Percentiles rank a stretch among this genome's conserved stretches.
phyloP scores from a whole-genome alignment of 2,888 invertebrate species.

The Ashinkailepas kermadecensis region DNA sequence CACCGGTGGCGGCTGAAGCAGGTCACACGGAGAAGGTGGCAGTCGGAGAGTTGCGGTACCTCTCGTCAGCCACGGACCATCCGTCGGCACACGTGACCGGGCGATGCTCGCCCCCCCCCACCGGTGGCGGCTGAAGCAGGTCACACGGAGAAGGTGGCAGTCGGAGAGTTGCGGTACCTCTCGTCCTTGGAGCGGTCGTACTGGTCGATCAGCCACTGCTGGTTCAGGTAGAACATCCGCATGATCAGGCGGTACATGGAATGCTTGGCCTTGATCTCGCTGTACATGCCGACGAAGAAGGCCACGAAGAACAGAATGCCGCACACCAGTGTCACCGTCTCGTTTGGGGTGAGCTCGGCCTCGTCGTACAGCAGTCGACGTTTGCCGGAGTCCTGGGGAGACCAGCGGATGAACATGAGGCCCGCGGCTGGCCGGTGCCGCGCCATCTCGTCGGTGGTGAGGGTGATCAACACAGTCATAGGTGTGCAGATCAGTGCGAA shows the following conservation, averaged over 20 bases:
- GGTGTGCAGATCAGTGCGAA: too few relatives aligned
- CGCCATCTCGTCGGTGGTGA: too few relatives aligned
- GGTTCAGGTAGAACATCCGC: conserved; percentile 43
- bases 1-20: too few relatives aligned
- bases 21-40: conserved; percentile 19
- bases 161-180: conserved; percentile 11
- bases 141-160: conserved; percentile 18
- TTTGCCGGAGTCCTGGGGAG: too few relatives aligned
- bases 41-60: not conserved
- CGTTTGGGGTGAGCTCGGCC: conserved; percentile 44
- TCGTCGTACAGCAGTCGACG: conserved; percentile 37
- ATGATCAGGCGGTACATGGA: conserved; percentile 45
- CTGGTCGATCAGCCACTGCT: conserved; percentile 42
- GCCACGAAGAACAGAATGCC: conserved; percentile 50
- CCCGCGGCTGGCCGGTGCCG: too few relatives aligned
- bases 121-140: not conserved
- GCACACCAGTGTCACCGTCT: conserved; percentile 48
- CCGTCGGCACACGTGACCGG: too few relatives aligned
- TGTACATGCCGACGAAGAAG: conserved; percentile 51
- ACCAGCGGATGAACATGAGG: too few relatives aligned
- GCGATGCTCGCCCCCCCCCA: too few relatives aligned
- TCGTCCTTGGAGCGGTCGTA: conserved; percentile 32
- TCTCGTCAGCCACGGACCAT: too few relatives aligned
- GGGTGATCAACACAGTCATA: too few relatives aligned
- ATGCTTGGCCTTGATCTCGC: conserved; percentile 48